These are phyloP conservation scores for Odontamblyopus rebecca DNA, from an alignment of 2,797 vertebrate genomes.

Conservation along the genomic window DNA sequence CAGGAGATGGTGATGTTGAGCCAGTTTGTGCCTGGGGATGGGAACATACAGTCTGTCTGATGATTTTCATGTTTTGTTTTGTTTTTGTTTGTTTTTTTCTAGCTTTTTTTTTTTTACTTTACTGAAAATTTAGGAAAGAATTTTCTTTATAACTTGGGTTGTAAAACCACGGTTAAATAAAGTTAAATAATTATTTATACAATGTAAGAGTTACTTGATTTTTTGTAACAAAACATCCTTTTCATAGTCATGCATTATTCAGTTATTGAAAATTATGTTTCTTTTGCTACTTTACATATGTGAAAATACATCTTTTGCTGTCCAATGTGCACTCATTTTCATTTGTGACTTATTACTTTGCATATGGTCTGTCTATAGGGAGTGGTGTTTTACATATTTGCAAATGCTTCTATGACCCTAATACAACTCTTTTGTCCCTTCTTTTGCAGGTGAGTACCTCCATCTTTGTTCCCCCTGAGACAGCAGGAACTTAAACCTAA, in stretches of 20 bases:
- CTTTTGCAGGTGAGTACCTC: constrained; percentile 75
- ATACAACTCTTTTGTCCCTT: constrained; percentile 40
- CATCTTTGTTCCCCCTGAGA: constrained; percentile 20
- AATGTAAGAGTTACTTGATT: background rate
- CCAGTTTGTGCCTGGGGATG: constrained; percentile 12
- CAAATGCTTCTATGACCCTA: constrained; percentile 16
- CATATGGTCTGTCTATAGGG: background rate
- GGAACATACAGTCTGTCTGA: background rate
- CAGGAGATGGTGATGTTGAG: constrained; percentile 69
- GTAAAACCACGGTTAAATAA: background rate
- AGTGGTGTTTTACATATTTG: background rate
- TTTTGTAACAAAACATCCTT: background rate
- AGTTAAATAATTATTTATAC: background rate
- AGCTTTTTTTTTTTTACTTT: no score
- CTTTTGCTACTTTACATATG: background rate
- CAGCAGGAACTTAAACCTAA: constrained; percentile 41
- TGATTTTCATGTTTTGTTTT: background rate
- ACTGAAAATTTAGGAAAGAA: background rate
- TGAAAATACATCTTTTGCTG: background rate
- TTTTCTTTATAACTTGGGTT: background rate
- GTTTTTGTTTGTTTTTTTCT: background rate
- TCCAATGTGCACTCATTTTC: constrained; percentile 1
- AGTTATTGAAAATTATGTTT: background rate
- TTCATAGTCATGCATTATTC: background rate
- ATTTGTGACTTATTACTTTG: background rate